Evolutionary conservation across 2,797 vertebrate species (phyloP).

Genomic region (Megalops cyprinoides): DNA sequence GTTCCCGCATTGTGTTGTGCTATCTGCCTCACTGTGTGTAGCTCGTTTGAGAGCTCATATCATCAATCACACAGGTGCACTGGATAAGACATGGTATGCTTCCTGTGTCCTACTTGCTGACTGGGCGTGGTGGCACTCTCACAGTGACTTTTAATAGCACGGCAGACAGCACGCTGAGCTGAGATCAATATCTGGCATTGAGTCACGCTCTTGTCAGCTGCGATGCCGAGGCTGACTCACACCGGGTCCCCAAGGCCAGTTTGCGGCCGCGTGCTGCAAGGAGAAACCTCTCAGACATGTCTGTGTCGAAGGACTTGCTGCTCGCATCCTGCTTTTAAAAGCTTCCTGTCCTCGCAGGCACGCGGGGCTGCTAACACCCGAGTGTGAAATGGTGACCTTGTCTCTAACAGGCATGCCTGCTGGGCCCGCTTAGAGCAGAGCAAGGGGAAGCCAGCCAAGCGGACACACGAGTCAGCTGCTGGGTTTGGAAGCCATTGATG

Average conservation of each 20-base stretch:
- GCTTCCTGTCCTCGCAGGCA: background rate
- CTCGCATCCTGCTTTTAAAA: constrained; percentile 1
- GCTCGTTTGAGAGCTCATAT: background rate
- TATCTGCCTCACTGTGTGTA: background rate
- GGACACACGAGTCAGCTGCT: background rate
- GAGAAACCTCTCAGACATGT: background rate
- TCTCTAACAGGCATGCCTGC: background rate
- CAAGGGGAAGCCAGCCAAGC: background rate
- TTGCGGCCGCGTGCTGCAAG: background rate
- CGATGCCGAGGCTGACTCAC: background rate
- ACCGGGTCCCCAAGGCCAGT: background rate
- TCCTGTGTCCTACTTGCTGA: background rate
- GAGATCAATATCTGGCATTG: constrained; percentile 12
- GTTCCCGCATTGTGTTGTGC: too few relatives aligned
- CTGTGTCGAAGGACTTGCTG: constrained; percentile 4
- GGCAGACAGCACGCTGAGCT: background rate
- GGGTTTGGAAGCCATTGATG: background rate
- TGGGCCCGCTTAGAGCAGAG: background rate
- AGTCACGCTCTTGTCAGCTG: constrained; percentile 9
- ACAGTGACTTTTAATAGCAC: too few relatives aligned
- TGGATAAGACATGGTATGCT: background rate
- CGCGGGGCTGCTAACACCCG: background rate
- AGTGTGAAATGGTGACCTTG: background rate
- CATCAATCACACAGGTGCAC: background rate
- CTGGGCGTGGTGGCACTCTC: too few relatives aligned